These are phyloP conservation scores for Carapus acus DNA, from an alignment of 2,797 vertebrate genomes.

Conservation along the genomic window DNA sequence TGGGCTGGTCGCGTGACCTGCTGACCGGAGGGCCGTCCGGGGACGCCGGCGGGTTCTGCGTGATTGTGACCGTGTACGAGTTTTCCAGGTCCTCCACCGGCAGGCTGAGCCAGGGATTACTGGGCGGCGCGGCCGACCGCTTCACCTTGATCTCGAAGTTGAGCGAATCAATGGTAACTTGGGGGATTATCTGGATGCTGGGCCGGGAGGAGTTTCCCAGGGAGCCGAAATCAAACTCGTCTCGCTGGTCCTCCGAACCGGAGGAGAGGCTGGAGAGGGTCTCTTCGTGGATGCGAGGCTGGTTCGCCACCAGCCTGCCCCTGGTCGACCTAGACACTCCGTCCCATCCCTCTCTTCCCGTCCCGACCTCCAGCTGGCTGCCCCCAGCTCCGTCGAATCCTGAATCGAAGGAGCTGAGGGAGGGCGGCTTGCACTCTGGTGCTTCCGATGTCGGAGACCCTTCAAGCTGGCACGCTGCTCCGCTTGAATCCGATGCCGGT, in stretches of 20 bases:
- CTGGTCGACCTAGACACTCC: slow-evolving; percentile 6
- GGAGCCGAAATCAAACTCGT: slow-evolving; percentile 27
- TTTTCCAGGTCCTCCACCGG: slow-evolving; percentile 69
- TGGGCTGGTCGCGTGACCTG: slow-evolving; percentile 34
- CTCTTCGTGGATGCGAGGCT: slow-evolving; percentile 39
- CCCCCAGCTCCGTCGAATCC: slow-evolving; percentile 64
- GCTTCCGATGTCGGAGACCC: neutral
- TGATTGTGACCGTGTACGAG: slow-evolving; percentile 66
- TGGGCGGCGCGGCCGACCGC: slow-evolving; percentile 45
- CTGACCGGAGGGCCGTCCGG: neutral
- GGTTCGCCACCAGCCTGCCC: slow-evolving; percentile 1
- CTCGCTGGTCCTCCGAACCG: slow-evolving; percentile 30
- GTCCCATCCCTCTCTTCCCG: slow-evolving; percentile 28
- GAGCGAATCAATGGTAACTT: slow-evolving; percentile 44
- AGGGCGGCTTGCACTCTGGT: slow-evolving; percentile 46
- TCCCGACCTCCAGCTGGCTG: slow-evolving; percentile 45
- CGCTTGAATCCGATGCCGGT: neutral
- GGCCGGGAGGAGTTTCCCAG: slow-evolving; percentile 40
- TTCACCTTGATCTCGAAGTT: slow-evolving; percentile 70
- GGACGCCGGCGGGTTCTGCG: slow-evolving; percentile 29
- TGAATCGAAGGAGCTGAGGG: slow-evolving; percentile 68
- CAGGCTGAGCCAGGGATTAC: slow-evolving; percentile 75
- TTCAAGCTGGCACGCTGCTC: neutral
- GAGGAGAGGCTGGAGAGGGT: slow-evolving; percentile 34
- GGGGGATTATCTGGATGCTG: slow-evolving; percentile 61